These are phyloP conservation scores for Charadrius vociferus DNA, from an alignment of 2,113 vertebrate species.

Conservation along the genomic window DNA sequence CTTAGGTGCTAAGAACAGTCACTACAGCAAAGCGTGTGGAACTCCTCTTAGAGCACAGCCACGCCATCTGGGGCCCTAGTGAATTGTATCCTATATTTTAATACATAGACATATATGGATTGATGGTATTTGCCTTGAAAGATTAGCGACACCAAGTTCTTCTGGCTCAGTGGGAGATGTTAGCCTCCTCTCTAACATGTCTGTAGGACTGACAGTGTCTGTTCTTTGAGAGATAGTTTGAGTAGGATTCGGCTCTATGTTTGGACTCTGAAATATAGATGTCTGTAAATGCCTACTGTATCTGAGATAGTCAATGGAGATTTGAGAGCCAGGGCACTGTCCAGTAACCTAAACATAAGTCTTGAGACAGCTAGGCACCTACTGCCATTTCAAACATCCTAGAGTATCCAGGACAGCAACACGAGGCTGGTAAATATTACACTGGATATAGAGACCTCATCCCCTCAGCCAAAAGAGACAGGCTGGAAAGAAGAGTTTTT, in stretches of 20 bases:
- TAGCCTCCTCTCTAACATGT: background rate
- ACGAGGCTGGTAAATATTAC: background rate
- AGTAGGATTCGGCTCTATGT: background rate
- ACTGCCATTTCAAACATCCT: background rate
- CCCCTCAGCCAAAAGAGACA: background rate
- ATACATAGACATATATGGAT: background rate
- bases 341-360: background rate
- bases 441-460: background rate
- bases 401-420: background rate
- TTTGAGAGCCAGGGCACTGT: background rate
- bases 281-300: background rate
- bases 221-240: background rate
- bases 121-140: background rate
- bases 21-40: background rate
- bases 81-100: background rate
- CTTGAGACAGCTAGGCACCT: background rate
- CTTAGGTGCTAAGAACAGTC: background rate
- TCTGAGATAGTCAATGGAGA: background rate
- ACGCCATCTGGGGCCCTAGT: background rate
- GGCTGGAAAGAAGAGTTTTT: background rate
- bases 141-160: accelerated
- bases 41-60: background rate
- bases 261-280: background rate
- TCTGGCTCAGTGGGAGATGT: background rate
- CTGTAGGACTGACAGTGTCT: background rate